Base-by-base conservation (phyloP, 2,888 invertebrate species). In the Stictocephala bisonia region DNA sequence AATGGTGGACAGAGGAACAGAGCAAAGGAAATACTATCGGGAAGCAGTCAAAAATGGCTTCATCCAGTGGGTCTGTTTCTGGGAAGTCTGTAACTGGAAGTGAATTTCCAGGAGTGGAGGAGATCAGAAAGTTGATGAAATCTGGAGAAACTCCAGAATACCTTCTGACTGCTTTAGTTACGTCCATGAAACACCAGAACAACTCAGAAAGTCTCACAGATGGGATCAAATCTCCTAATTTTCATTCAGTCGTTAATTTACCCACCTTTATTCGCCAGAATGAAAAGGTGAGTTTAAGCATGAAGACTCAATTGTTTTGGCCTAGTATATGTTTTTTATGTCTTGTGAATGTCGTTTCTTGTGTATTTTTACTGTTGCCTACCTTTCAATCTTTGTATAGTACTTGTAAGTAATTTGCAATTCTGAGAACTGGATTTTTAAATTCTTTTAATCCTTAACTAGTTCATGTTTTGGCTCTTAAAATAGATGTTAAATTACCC, bases 1-100 rank as follows among this genome's bases (percentile, higher is more conserved):
- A 94, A 79, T 95, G 95, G 95, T 89, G 90, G 87, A 86, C 85
- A 7, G 78, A 86, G 60, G 90, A 90, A 79, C 90, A 91, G 79
- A 87, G 88, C 79, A 88, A 86, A 79, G 84, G 83, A 0, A 13
- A 74, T 0, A 78, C 77, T 80, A 84, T 77, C 78, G 85, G 80
- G 80, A 86, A 80, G 81, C 87, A 85, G 77, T 84, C 85, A 72
- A 81, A 85, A 72, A 86, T 85, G 75, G 84, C 86, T 64, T 88
- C 89, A 0, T 86, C 86, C 78, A 85, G 85, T 4, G 83, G 82
- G 18, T 88, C 89, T 0, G 84, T 87, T 44, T 85, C 85, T 0
- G 86, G 85, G 60, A 84, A 86, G 2, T 85, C 86, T n/a, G 84
- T 87, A 3, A 87, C 87, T 11, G 69, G 26, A 1, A 56, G 26